Evolutionary conservation across 2,113 vertebrate genomes (phyloP), one percentile per base, ranked within the genome.

Genomic region (Eupsittula cactorum): DNA sequence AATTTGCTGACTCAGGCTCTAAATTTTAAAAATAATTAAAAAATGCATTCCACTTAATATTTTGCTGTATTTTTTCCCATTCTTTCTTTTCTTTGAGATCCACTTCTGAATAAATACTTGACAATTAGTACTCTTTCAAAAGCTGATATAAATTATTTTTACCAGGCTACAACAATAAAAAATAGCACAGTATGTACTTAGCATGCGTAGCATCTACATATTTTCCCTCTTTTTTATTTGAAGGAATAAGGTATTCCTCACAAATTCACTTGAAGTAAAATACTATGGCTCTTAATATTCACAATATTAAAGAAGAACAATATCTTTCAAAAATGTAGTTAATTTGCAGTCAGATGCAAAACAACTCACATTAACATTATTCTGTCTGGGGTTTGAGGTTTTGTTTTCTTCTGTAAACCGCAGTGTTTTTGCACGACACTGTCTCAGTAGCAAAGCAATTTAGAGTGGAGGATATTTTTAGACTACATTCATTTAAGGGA

Each of bases 391-490:
- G 9, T 16, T 28, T 16, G 21, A 90, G 67, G 80, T 95, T 92
- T 78, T 96, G 82, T 94, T 88, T 86, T 83, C 49, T 68, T 71
- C 73, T 65, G 15, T 83, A 59, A 88, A 65, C 23, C 2, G 0
- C 27, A 25, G 6, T 77, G 65, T 27, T 91, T 90, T 89, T 96
- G 39, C 89, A 96, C 97, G 96, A 92, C 9, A 2, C 73, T 70
- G 49, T 92, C 95, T 97, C 88, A 96, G 92, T 94, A 97, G 95
- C 93, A 93, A 97, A 98, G 96, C 92, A 96, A 96, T 98, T 97
- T 97, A 91, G 88, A 97, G 53, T 73, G 71, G 42, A 81, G 76
- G 94, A 78, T 97, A 98, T 97, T 98, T 98, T 98, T 97, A 98
- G 97, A 93, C 79, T 88, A 93, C 74, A 60, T 89, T 98, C 94